Evolutionary conservation across 2,888 invertebrate species (phyloP).

Genomic region (Eristalinus sepulchralis): DNA sequence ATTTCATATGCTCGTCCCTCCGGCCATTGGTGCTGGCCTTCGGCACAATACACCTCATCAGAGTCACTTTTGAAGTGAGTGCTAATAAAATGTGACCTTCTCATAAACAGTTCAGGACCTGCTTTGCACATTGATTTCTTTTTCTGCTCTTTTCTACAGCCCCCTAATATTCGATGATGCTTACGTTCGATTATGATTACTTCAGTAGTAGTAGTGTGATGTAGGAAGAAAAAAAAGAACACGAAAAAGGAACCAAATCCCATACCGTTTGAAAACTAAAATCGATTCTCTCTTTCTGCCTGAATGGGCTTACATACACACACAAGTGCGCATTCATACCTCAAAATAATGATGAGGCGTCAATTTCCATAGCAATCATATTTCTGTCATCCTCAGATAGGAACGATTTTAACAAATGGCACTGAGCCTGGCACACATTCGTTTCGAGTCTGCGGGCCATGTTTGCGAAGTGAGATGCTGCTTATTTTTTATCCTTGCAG

Average conservation of each 20-base stretch:
- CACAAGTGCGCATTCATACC: background rate
- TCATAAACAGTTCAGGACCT: constrained; percentile 68
- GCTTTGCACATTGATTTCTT: constrained; percentile 46
- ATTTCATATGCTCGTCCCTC: background rate
- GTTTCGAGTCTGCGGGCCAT: constrained; percentile 16
- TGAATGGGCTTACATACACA: constrained; percentile 25
- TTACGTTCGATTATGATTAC: constrained; percentile 58
- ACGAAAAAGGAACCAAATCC: background rate
- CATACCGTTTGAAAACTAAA: constrained; percentile 13
- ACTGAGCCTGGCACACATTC: constrained; percentile 45
- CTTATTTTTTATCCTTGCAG: background rate
- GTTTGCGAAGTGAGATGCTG: background rate
- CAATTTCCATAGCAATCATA: constrained; percentile 71
- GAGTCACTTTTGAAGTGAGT: constrained; percentile 62
- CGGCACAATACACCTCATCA: constrained; percentile 52
- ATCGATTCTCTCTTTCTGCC: constrained; percentile 47
- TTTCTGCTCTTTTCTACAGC: constrained; percentile 12
- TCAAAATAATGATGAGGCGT: constrained; percentile 58
- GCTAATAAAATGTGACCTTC: constrained; percentile 68
- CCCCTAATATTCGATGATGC: constrained; percentile 29
- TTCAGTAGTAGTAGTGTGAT: constrained; percentile 27
- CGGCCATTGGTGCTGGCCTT: background rate
- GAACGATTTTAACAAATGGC: constrained; percentile 62
- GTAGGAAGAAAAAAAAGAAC: background rate
- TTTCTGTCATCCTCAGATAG: constrained; percentile 70